phyloP scores from a whole-genome alignment of 1,140 invertebrate species.

The Pachyrhynchus sulphureomaculatus region DNA sequence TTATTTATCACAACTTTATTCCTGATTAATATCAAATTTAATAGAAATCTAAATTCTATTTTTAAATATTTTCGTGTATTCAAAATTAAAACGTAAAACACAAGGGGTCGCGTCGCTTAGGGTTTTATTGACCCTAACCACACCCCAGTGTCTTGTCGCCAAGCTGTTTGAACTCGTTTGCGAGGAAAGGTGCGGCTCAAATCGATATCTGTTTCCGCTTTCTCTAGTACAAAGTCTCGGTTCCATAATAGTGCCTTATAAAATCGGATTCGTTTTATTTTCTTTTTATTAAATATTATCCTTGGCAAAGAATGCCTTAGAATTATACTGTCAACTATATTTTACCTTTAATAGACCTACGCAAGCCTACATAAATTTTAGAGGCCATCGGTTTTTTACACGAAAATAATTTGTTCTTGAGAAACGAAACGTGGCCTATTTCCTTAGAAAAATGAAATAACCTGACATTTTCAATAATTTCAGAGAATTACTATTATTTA shows the following conservation, averaged over 20 bases:
- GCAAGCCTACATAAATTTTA: no score
- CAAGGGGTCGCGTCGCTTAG: background rate
- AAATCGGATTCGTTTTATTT: constrained; percentile 6
- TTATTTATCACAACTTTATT: constrained; percentile 6
- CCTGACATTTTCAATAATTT: no score
- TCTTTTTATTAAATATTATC: no score
- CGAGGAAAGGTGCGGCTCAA: constrained; percentile 21
- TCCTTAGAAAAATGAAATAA: no score
- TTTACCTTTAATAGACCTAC: no score
- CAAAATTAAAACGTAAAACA: background rate
- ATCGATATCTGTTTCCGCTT: constrained; percentile 1
- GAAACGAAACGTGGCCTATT: no score
- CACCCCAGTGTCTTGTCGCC: constrained; percentile 14
- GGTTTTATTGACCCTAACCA: background rate
- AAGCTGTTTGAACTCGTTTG: background rate
- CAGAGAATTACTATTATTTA: no score
- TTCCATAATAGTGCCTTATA: no score
- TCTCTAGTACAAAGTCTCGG: constrained; percentile 2
- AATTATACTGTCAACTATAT: no score
- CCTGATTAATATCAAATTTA: background rate
- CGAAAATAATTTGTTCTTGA: no score
- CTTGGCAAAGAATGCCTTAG: no score
- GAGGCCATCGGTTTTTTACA: no score
- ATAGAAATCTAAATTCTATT: background rate
- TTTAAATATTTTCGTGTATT: constrained; percentile 7